phyloP scores from a whole-genome alignment of 2,113 vertebrate species.

The Guaruba guarouba region DNA sequence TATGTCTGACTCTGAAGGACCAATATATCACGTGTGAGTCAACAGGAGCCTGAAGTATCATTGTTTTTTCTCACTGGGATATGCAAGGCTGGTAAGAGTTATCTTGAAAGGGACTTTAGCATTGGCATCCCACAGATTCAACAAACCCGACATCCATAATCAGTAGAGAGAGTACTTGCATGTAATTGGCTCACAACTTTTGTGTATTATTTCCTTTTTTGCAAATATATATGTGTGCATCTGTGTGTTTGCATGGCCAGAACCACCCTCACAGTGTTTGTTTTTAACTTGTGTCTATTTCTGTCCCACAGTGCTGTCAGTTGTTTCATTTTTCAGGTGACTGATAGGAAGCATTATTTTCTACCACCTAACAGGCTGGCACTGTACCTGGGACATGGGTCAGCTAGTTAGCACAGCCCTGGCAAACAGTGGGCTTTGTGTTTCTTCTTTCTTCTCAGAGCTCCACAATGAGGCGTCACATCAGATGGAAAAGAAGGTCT shows the following conservation, averaged over 20 bases:
- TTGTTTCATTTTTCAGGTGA: constrained; percentile 23
- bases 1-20: not conserved
- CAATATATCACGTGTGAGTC: not conserved
- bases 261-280: not conserved
- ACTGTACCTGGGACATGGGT: not conserved
- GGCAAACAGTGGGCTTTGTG: constrained; percentile 73
- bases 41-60: not conserved
- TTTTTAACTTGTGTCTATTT: not conserved
- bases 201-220: not conserved
- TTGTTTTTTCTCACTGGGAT: not conserved
- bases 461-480: constrained; percentile 1
- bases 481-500: constrained; percentile 45
- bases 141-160: not conserved
- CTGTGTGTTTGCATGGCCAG: not conserved
- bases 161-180: not conserved
- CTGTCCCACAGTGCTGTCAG: not conserved
- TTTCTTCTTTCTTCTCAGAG: constrained; percentile 55
- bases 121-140: not conserved
- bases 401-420: constrained; percentile 19
- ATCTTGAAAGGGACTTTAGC: not conserved
- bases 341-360: constrained; percentile 35
- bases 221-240: accelerated
- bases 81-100: not conserved
- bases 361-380: not conserved
- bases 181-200: not conserved